phyloP scores from a whole-genome alignment of 2,113 vertebrate genomes.

The Ptilorrhoa leucosticta region DNA sequence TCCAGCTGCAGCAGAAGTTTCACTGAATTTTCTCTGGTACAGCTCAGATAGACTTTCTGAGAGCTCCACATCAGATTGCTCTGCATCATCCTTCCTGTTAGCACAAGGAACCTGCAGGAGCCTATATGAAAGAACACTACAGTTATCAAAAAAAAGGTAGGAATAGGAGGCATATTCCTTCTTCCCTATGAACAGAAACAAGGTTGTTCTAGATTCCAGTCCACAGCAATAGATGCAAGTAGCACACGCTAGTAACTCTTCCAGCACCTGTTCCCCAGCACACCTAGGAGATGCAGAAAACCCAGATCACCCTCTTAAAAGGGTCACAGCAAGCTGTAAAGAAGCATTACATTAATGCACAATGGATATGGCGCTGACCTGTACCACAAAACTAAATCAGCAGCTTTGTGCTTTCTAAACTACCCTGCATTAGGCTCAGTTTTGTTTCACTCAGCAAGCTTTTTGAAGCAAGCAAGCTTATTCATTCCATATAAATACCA shows the following conservation, averaged over 20 bases:
- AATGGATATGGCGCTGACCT: background rate
- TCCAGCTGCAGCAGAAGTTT: constrained; percentile 23
- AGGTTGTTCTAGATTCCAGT: background rate
- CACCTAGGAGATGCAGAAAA: background rate
- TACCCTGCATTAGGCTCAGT: background rate
- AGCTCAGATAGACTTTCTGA: constrained; percentile 77
- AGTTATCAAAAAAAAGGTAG: background rate
- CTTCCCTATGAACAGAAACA: background rate
- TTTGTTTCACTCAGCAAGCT: background rate
- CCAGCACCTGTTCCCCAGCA: background rate
- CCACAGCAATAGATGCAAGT: background rate
- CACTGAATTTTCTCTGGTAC: constrained; percentile 78
- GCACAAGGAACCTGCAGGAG: constrained; percentile 77
- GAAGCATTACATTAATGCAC: background rate
- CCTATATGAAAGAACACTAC: constrained; percentile 48
- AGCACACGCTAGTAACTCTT: background rate
- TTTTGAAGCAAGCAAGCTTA: background rate
- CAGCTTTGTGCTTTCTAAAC: background rate
- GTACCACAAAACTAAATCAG: background rate
- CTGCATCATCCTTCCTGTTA: constrained; percentile 33
- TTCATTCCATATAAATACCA: background rate
- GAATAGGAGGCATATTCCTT: background rate
- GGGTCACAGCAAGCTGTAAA: background rate
- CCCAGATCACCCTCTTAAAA: background rate
- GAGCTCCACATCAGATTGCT: constrained; percentile 74